These are phyloP conservation scores for Picathartes gymnocephalus DNA, from an alignment of 2,113 vertebrate species.

Conservation along the genomic window DNA sequence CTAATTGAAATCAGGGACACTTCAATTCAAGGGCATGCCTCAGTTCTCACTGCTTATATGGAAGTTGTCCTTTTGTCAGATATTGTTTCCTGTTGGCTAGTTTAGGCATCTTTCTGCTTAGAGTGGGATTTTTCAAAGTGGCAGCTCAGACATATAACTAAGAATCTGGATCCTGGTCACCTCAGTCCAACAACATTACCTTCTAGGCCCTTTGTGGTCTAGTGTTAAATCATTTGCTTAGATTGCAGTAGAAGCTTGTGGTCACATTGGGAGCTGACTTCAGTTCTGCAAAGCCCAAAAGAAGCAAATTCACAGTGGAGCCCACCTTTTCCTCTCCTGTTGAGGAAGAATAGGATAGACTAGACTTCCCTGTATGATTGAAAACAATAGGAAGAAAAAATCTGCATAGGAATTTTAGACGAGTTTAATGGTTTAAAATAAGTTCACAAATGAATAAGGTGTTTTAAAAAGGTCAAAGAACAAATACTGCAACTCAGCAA, in stretches of 20 bases:
- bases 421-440: neutral
- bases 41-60: neutral
- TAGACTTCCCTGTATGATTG: neutral
- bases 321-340: neutral
- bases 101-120: neutral
- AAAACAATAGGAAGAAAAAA: slow-evolving; percentile 3
- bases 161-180: neutral
- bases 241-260: neutral
- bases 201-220: neutral
- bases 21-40: neutral
- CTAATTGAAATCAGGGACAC: neutral
- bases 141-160: neutral
- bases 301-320: neutral
- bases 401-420: neutral
- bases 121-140: neutral
- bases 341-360: neutral
- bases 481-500: neutral
- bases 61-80: neutral
- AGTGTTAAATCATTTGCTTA: neutral
- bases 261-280: neutral
- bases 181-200: neutral
- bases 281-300: neutral
- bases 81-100: neutral
- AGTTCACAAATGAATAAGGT: neutral
- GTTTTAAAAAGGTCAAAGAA: slow-evolving; percentile 11